A percentile compares a stretch with the other conserved stretches of the same genome.
These are phyloP conservation scores for Idaea aversata DNA, from an alignment of 2,888 invertebrate genomes.

Conservation along the genomic window DNA sequence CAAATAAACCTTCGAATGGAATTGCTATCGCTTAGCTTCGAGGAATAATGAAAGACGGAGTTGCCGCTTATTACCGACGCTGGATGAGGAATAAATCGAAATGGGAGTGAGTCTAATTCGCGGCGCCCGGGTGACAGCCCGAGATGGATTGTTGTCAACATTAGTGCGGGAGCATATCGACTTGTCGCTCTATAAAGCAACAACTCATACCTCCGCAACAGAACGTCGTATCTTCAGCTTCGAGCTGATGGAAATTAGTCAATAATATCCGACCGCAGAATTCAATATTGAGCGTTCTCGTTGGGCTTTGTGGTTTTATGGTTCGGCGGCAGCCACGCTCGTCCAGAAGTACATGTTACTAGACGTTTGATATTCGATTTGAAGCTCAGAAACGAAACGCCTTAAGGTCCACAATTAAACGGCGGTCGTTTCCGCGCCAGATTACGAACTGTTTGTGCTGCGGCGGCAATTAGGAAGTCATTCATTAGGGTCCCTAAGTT, in stretches of 20 bases:
- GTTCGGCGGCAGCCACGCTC: conserved; percentile 50
- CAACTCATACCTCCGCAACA: conserved; percentile 17
- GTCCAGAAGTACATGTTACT: conserved; percentile 61
- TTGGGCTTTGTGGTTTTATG: conserved; percentile 46
- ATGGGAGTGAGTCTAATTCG: conserved; percentile 75
- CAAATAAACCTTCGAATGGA: conserved; percentile 64
- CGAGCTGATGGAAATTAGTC: conserved; percentile 27
- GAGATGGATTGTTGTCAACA: conserved; percentile 78
- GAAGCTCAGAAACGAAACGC: conserved; percentile 63
- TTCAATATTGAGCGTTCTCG: conserved; percentile 11
- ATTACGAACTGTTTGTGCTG: conserved; percentile 74
- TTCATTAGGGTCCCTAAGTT: conserved; percentile 80
- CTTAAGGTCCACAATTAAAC: conserved; percentile 74
- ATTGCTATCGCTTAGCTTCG: conserved; percentile 54
- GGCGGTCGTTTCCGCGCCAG: conserved; percentile 62
- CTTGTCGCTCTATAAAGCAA: conserved; percentile 60
- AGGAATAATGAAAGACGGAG: conserved; percentile 54
- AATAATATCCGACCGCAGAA: conserved; percentile 12
- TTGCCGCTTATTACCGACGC: conserved; percentile 54
- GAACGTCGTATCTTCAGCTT: conserved; percentile 18
- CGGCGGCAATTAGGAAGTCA: conserved; percentile 80
- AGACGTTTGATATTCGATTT: conserved; percentile 68
- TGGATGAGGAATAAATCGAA: conserved; percentile 70
- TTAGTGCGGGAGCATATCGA: conserved; percentile 75
- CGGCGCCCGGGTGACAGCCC: conserved; percentile 71